Conservation (phyloP, 2,797 vertebrate species). For the Acipenser ruthenus region DNA sequence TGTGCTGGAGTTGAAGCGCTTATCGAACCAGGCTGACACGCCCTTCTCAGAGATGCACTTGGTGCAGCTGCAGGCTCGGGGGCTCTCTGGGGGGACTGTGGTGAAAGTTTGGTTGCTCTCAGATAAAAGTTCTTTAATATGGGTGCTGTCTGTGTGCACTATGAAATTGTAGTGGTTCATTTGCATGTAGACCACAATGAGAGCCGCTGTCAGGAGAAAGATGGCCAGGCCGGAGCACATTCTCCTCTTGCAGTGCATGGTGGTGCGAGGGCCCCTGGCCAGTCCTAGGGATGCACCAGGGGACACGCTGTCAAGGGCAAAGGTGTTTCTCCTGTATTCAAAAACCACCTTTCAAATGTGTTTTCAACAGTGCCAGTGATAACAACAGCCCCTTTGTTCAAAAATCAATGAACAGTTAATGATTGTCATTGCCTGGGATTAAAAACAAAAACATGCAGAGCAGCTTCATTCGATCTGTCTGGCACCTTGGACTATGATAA, state of each 20-base stretch:
- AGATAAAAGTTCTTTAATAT: slow-evolving; percentile 1
- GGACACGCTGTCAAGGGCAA: background rate
- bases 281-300: background rate
- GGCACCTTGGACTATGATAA: background rate
- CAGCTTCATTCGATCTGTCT: background rate
- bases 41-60: slow-evolving; percentile 46
- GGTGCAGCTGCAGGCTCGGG: slow-evolving; percentile 40
- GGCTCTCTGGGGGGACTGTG: background rate
- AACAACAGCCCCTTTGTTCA: background rate
- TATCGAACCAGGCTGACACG: slow-evolving; percentile 50
- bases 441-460: background rate
- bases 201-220: too few relatives aligned
- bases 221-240: slow-evolving; percentile 19
- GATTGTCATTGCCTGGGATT: background rate
- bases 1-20: slow-evolving; percentile 46
- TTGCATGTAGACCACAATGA: too few relatives aligned
- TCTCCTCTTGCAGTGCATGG: slow-evolving; percentile 37
- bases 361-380: background rate
- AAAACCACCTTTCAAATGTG: background rate
- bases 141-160: background rate
- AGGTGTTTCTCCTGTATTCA: background rate
- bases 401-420: background rate
- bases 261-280: background rate
- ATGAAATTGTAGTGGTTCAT: slow-evolving; percentile 14
- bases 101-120: background rate